Conservation (phyloP, 2,888 invertebrate genomes). For the Cerceris ruficornis region DNA sequence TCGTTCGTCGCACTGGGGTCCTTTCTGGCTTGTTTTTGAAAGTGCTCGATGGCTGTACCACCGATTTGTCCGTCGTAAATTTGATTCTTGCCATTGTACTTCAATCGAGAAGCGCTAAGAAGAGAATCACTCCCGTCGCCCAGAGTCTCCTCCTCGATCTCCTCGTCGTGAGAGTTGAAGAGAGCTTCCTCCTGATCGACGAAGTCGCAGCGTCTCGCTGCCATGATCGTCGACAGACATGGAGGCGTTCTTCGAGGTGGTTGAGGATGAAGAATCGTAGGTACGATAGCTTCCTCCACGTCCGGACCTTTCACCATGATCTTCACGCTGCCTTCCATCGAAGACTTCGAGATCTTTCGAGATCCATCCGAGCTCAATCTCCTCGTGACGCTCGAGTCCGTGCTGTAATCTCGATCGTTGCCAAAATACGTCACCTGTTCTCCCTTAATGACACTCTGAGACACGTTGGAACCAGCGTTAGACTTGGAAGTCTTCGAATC, state of each 20-base stretch:
- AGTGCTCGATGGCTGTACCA: conserved; percentile 18
- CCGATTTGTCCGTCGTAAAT: conserved; percentile 41
- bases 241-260: conserved; percentile 88
- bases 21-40: conserved; percentile 39
- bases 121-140: conserved; percentile 87
- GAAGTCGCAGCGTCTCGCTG: conserved; percentile 76
- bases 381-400: conserved; percentile 73
- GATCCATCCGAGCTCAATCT: conserved; percentile 79
- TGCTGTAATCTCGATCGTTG: conserved; percentile 63
- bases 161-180: conserved; percentile 85
- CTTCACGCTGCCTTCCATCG: conserved; percentile 81
- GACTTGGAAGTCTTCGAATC: conserved; percentile 35
- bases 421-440: conserved; percentile 72
- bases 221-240: conserved; percentile 73
- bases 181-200: conserved; percentile 81
- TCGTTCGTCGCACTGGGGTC: conserved; percentile 7
- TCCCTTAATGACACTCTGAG: conserved; percentile 54
- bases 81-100: conserved; percentile 69
- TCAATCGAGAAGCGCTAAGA: conserved; percentile 85
- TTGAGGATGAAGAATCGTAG: conserved; percentile 90
- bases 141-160: conserved; percentile 79
- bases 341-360: conserved; percentile 81
- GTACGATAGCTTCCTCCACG: conserved; percentile 88
- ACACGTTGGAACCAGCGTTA: conserved; percentile 38
- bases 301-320: conserved; percentile 83